Evolutionary conservation across 1,140 invertebrate genomes (phyloP).

Genomic region (Lucilia cuprina): DNA sequence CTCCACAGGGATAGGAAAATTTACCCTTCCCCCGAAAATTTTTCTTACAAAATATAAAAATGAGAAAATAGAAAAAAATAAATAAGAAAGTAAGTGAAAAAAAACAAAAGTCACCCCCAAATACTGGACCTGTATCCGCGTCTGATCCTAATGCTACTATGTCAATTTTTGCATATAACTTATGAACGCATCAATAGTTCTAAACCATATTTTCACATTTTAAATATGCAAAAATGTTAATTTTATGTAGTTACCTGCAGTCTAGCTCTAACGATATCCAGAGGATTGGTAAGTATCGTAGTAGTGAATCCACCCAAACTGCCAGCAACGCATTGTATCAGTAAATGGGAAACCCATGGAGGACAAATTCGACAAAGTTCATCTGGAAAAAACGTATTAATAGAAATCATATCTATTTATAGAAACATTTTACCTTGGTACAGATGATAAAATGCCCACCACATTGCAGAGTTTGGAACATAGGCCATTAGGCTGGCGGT

Average conservation of each 20-base stretch:
- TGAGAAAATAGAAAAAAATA: too few species aligned
- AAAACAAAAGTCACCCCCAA: too few species aligned
- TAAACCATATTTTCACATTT: neutral
- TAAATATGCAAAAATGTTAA: neutral
- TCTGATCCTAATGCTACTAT: too few species aligned
- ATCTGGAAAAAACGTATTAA: conserved; percentile 66
- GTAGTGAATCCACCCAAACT: conserved; percentile 91
- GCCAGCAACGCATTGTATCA: conserved; percentile 88
- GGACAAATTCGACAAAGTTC: conserved; percentile 78
- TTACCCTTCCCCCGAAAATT: too few species aligned
- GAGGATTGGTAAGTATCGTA: conserved; percentile 91
- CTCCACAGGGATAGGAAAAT: too few species aligned
- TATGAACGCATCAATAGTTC: too few species aligned
- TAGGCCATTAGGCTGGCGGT: conserved; percentile 89
- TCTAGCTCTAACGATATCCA: conserved; percentile 90
- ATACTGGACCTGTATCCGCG: too few species aligned
- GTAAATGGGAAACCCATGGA: conserved; percentile 79
- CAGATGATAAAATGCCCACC: conserved; percentile 95
- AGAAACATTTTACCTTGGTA: conserved; percentile 80
- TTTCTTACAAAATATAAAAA: too few species aligned
- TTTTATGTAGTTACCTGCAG: conserved; percentile 72
- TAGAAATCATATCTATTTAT: neutral
- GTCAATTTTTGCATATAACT: too few species aligned
- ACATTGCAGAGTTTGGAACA: conserved; percentile 93
- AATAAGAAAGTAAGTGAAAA: too few species aligned